Base-by-base conservation (phyloP, 2,888 invertebrate species). In the Notodonta ziczac region DNA sequence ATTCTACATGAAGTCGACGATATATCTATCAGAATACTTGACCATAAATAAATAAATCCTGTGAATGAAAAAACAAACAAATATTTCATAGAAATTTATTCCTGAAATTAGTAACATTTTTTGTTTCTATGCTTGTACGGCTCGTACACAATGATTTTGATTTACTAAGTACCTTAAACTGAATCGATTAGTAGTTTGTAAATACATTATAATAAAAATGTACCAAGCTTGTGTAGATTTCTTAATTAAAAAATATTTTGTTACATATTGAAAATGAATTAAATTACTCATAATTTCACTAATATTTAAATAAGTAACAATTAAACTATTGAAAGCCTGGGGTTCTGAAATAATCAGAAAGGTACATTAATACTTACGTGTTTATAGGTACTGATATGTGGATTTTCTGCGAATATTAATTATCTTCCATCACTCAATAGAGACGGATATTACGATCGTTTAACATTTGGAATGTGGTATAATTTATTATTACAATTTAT, bases 81-180 rank as follows among this genome's bases (percentile, higher is more conserved):
- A 61, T 56, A 50, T 81, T 77, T 82, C 74, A 77, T 84, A 80
- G 73, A 87, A 85, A 88, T 88, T 88, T 88, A 88, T 86, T 82
- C 77, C 77, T 79, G 79, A 77, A 82, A 81, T 84, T 81, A 82
- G 77, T 85, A 88, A 87, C 86, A 85, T 85, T 83, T 79, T 83
- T 84, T 82, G 84, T 84, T 85, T 82, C 73, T 79, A 81, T 76
- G 76, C 70, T 76, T 68, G 77, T 68, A 72, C 84, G 83, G 81
- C 83, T 82, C 78, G 69, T 78, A 82, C 61, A 80, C 73, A 73
- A 75, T 77, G 64, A 74, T 76, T 74, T 74, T 66, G 67, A 77
- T 72, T 70, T 58, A 73, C 68, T 70, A 64, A 32, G 66, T 78
- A 70, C 61, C 59, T 63, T 76, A 73, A 70, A 75, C 61, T 76